Evolutionary conservation across 2,888 invertebrate species (phyloP).

Genomic region (Pteria penguin): DNA sequence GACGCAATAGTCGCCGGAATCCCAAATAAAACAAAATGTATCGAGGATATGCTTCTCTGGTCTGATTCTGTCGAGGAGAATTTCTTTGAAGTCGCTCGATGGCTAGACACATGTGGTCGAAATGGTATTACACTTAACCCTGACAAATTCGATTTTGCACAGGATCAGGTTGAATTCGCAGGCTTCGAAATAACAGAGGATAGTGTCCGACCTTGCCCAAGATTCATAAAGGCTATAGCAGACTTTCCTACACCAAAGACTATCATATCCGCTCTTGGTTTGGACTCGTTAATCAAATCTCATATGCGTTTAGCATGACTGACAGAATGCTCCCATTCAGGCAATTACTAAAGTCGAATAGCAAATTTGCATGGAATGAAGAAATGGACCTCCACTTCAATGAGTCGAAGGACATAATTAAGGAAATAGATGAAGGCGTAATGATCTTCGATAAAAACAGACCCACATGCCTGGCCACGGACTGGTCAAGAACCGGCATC

Average conservation of each 20-base stretch:
- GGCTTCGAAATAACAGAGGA: constrained; percentile 3
- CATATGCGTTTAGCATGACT: too few species aligned
- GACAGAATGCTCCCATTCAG: too few species aligned
- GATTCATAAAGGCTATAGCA: constrained; percentile 47
- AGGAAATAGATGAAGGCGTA: too few species aligned
- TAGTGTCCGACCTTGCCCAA: constrained; percentile 42
- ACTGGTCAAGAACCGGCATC: constrained; percentile 58
- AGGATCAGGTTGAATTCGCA: constrained; percentile 10
- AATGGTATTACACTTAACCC: constrained; percentile 60
- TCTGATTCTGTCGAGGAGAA: constrained; percentile 45
- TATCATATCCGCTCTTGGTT: constrained; percentile 60
- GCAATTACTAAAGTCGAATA: neutral
- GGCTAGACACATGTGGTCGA: constrained; percentile 54
- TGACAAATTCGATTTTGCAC: constrained; percentile 54
- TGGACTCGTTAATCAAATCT: constrained; percentile 58
- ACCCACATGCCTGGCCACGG: constrained; percentile 63
- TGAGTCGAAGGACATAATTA: too few species aligned
- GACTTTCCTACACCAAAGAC: constrained; percentile 54
- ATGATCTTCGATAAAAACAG: too few species aligned
- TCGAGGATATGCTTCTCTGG: constrained; percentile 56
- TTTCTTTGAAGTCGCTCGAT: constrained; percentile 55
- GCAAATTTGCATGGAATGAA: constrained; percentile 47
- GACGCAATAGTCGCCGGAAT: neutral
- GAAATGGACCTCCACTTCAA: constrained; percentile 33
- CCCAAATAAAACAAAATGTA: constrained; percentile 54